Evolutionary conservation across 2,888 invertebrate genomes (phyloP).

Genomic region (Cataglyphis altisquamis): DNA sequence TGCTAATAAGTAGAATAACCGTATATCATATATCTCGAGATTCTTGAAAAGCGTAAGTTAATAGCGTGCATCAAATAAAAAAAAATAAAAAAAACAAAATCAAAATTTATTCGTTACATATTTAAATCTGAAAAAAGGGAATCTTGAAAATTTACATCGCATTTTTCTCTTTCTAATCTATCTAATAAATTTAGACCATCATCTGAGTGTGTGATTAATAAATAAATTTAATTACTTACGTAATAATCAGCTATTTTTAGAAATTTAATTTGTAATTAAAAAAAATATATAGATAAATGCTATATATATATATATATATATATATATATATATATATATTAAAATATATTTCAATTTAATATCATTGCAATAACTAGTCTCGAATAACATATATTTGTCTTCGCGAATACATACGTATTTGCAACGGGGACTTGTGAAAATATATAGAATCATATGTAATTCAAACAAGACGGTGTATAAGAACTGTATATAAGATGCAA

Average conservation of each 20-base stretch:
- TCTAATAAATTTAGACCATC: background rate
- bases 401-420: background rate
- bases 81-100: background rate
- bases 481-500: background rate
- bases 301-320: background rate
- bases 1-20: background rate
- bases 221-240: background rate
- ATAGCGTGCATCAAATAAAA: no score
- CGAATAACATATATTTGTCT: background rate
- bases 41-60: no score
- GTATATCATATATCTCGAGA: background rate
- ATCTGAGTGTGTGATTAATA: no score
- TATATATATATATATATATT: background rate
- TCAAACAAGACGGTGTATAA: background rate
- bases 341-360: conserved; percentile 17
- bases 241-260: background rate
- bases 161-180: background rate
- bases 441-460: background rate
- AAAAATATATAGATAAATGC: background rate
- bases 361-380: background rate
- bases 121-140: background rate
- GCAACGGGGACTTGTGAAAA: background rate
- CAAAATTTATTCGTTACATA: background rate
- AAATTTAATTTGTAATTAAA: background rate
- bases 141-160: background rate